Evolutionary conservation across 2,113 vertebrate species (phyloP), one percentile per base, ranked within the genome.

Genomic region (Podarcis raffonei): DNA sequence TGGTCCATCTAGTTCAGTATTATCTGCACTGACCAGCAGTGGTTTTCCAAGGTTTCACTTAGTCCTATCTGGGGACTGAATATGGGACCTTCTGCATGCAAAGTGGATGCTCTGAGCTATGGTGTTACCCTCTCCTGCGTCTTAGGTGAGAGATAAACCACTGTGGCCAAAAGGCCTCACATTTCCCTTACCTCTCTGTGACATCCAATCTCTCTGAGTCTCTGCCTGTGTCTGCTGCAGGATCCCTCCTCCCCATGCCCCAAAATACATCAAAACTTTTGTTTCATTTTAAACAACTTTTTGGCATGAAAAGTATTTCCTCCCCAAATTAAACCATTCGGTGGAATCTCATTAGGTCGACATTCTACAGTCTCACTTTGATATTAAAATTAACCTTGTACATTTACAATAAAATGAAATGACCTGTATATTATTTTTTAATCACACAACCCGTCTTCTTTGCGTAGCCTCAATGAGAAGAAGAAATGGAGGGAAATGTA

Each of bases 271-370:
- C 4, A 18, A 15, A 75, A 86, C 48, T 11, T 66, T 69, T 12
- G 66, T 42, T 86, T 84, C 59, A 85, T 6, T 27, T 72, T 0
- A 37, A 76, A 94, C 53, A 90, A 82, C 35, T 32, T 75, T 20
- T 75, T 75, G 32, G 74, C 74, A 23, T 11, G 74, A 75, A 75
- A 23, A 6, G 15, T 18, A n/a, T 15, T 13, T 74, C 32, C 30
- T 32, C 72, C 18, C 35, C 16, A 22, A 35, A 75, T 75, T 37
- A 75, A 75, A 75, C 32, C 18, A 75, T 13, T 32, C n/a, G 12
- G n/a, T 72, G 71, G n/a, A 72, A 72, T n/a, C 35, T 75, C 32
- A 22, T 75, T 18, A 35, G 71, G 35, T 13, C 15, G 2, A 13
- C 12, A 32, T 16, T 32, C 30, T 32, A n/a, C 27, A n/a, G n/a